Evolutionary conservation across 2,113 vertebrate genomes (phyloP).

Genomic region (Peucedramus taeniatus): DNA sequence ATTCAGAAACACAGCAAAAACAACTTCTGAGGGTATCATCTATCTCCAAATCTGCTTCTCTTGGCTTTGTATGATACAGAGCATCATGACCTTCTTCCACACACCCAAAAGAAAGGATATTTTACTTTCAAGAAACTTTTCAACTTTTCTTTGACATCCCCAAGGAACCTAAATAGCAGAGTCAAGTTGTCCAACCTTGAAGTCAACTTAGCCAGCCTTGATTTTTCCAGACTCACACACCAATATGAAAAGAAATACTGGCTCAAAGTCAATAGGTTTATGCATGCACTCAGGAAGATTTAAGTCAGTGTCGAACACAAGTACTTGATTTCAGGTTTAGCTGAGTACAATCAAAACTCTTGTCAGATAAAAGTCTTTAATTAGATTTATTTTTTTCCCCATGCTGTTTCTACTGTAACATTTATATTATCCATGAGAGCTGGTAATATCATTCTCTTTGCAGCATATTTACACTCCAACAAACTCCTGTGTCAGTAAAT

Average conservation of each 20-base stretch:
- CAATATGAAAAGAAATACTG: background rate
- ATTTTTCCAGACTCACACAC: background rate
- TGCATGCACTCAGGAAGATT: background rate
- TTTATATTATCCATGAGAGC: background rate
- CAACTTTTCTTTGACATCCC: background rate
- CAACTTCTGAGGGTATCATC: background rate
- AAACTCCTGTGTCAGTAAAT: background rate
- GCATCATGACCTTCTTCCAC: background rate
- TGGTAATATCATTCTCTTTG: background rate
- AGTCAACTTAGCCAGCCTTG: background rate
- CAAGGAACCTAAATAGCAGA: background rate
- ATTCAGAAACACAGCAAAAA: background rate
- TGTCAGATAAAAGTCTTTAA: conserved; percentile 20
- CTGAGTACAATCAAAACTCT: conserved; percentile 15
- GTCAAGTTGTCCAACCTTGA: background rate
- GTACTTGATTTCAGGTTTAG: background rate
- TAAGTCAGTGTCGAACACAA: background rate
- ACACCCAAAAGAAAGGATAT: background rate
- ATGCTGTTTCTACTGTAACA: background rate
- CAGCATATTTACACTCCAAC: background rate
- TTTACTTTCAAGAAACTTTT: background rate
- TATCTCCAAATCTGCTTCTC: background rate
- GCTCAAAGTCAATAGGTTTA: conserved; percentile 9
- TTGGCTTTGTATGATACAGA: background rate
- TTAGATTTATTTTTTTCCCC: conserved; percentile 16